phyloP scores from a whole-genome alignment of 2,113 vertebrate species.

The Butastur rufipennis region DNA sequence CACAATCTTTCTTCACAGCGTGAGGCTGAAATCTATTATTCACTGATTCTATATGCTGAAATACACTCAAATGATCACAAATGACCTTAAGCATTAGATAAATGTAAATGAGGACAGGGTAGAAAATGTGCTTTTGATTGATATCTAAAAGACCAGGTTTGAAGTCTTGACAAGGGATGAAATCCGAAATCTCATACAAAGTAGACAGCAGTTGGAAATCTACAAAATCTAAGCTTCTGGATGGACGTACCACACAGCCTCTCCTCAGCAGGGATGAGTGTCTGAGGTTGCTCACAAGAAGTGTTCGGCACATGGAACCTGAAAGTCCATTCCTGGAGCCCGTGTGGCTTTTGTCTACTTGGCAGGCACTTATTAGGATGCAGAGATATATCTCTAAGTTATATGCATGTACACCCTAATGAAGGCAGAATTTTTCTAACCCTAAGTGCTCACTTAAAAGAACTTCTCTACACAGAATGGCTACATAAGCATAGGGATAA shows the following conservation, averaged over 20 bases:
- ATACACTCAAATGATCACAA: conserved; percentile 87
- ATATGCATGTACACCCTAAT: neutral
- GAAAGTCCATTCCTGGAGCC: neutral
- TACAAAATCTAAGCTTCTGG: neutral
- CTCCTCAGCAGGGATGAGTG: neutral
- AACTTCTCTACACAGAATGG: neutral
- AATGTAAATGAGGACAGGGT: conserved; percentile 79
- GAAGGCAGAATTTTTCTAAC: conserved; percentile 35
- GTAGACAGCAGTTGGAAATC: neutral
- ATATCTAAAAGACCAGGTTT: conserved; percentile 79
- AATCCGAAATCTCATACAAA: conserved; percentile 60
- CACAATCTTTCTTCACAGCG: conserved; percentile 92
- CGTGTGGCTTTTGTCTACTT: neutral
- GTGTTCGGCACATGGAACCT: neutral
- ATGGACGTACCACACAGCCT: neutral
- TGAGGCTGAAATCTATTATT: conserved; percentile 86
- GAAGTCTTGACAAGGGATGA: conserved; percentile 60
- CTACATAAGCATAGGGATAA: neutral
- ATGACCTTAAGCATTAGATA: conserved; percentile 89
- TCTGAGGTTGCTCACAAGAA: neutral
- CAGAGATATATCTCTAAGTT: neutral
- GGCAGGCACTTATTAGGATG: neutral
- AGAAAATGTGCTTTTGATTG: conserved; percentile 82
- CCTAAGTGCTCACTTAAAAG: neutral
- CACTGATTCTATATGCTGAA: conserved; percentile 85